phyloP scores from a whole-genome alignment of 2,113 vertebrate species.

The Mesoclemmys tuberculata region DNA sequence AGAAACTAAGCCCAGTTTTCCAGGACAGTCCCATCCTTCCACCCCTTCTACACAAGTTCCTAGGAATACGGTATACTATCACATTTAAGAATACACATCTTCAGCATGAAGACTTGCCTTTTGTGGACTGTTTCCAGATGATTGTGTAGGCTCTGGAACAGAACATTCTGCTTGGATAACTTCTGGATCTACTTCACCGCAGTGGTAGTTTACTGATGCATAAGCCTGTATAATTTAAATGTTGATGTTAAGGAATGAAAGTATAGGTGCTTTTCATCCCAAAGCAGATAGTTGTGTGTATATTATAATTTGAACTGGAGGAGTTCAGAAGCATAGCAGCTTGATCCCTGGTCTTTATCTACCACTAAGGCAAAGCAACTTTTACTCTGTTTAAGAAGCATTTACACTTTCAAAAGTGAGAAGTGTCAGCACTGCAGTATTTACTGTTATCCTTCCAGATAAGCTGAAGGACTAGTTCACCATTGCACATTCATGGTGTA shows the following conservation, averaged over 20 bases:
- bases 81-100: not conserved
- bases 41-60: accelerated
- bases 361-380: not conserved
- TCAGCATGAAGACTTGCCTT: conserved; percentile 69
- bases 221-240: conserved; percentile 67
- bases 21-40: accelerated
- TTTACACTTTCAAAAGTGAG: not conserved
- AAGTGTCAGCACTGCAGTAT: not conserved
- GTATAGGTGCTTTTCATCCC: not conserved
- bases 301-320: not conserved
- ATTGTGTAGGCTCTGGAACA: conserved; percentile 65
- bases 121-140: conserved; percentile 68
- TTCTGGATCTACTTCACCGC: conserved; percentile 74
- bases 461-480: not conserved
- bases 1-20: not conserved
- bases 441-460: not conserved
- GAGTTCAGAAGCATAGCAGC: not conserved
- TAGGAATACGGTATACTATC: not conserved
- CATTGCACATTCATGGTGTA: not conserved
- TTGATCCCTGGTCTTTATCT: not conserved
- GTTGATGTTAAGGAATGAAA: not conserved
- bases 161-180: conserved; percentile 60
- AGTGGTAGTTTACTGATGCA: conserved; percentile 76
- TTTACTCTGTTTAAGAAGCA: too few species aligned
- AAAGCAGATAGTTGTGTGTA: not conserved